Conservation (phyloP, 2,797 vertebrate genomes). For the Danio choprae region DNA sequence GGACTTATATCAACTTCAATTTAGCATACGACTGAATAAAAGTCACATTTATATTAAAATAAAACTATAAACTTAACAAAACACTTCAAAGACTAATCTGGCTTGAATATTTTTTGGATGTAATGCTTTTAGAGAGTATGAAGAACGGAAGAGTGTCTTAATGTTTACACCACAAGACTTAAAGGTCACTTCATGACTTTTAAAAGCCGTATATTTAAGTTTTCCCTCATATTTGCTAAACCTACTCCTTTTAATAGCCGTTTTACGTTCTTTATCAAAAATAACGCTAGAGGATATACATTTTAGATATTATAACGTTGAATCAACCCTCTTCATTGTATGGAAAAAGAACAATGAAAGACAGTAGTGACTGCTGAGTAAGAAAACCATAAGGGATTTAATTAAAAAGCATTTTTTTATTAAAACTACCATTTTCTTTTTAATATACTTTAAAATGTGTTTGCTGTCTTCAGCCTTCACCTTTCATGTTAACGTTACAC, state of each 20-base stretch:
- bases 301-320: not conserved
- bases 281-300: not conserved
- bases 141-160: not conserved
- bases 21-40: not conserved
- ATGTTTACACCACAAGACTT: not conserved
- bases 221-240: not conserved
- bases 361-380: not conserved
- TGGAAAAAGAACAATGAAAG: not conserved
- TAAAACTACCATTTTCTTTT: too few species aligned
- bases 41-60: not conserved
- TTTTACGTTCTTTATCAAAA: not conserved
- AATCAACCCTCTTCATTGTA: not conserved
- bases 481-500: not conserved
- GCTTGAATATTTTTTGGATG: not conserved
- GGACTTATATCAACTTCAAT: too few species aligned
- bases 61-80: not conserved
- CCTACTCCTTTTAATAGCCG: not conserved
- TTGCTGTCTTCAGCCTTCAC: not conserved
- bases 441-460: not conserved
- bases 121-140: too few species aligned
- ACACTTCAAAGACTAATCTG: not conserved
- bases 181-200: not conserved
- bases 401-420: not conserved
- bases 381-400: not conserved
- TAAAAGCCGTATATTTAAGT: not conserved